Evolutionary conservation across 2,888 invertebrate species (phyloP).

Genomic region (Limnephilus auricula): DNA sequence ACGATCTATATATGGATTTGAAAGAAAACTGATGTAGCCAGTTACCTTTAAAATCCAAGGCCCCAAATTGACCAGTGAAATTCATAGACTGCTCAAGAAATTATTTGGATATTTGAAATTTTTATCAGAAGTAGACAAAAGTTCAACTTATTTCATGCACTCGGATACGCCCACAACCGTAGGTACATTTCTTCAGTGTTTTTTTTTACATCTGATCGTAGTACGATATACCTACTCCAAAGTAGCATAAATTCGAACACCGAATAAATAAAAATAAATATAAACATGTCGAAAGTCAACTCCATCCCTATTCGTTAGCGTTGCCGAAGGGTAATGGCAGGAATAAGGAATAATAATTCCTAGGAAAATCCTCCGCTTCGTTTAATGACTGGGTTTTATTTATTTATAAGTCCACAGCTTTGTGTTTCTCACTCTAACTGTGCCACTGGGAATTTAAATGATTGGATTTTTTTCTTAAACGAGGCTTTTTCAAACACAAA

Average conservation of each 20-base stretch:
- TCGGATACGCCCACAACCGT: no score
- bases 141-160: no score
- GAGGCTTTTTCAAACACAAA: not conserved
- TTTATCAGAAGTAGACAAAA: no score
- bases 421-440: not conserved
- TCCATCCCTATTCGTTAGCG: slow-evolving; percentile 9
- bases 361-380: slow-evolving; percentile 42
- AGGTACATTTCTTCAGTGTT: no score
- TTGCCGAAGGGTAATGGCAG: not conserved
- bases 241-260: not conserved
- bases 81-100: no score
- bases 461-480: not conserved
- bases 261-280: not conserved
- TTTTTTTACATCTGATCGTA: no score
- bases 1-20: no score
- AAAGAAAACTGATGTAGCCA: no score
- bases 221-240: no score
- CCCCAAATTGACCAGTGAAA: no score
- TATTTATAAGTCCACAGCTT: not conserved
- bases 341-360: slow-evolving; percentile 28
- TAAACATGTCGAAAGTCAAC: not conserved
- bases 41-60: no score
- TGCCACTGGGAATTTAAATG: not conserved
- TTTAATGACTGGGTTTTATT: slow-evolving; percentile 16
- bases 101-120: no score